Percentiles rank a stretch among this genome's conserved stretches.
Evolutionary conservation across 2,888 invertebrate species (phyloP).

Genomic region (Drosophila neonasuta): DNA sequence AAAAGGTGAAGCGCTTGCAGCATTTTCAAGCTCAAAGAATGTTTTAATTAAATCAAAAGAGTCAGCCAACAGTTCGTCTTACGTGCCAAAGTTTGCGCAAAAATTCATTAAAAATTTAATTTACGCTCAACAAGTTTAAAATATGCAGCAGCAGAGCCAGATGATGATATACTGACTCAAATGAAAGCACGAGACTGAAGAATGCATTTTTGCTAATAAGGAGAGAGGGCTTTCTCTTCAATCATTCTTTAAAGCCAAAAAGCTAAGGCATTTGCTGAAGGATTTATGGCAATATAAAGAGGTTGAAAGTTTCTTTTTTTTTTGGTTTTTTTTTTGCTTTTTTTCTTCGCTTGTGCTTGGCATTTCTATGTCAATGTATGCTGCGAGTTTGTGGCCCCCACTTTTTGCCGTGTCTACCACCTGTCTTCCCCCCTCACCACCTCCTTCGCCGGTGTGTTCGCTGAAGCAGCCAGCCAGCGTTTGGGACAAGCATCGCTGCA

Average conservation of each 20-base stretch:
- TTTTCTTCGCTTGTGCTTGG: constrained; percentile 1
- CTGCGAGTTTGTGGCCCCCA: constrained; percentile 42
- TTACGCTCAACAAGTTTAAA: constrained; percentile 71
- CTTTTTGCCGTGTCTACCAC: background rate
- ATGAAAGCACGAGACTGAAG: constrained; percentile 33
- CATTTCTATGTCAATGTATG: constrained; percentile 70
- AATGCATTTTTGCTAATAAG: constrained; percentile 75
- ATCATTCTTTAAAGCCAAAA: constrained; percentile 12
- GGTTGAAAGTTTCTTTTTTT: constrained; percentile 28
- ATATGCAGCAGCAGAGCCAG: constrained; percentile 38
- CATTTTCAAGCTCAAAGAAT: constrained; percentile 68
- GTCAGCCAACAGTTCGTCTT: constrained; percentile 10
- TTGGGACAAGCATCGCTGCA: constrained; percentile 62
- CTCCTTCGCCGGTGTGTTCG: background rate
- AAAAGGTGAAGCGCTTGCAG: constrained; percentile 37
- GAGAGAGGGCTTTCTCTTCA: background rate
- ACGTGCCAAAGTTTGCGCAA: constrained; percentile 63
- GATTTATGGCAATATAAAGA: constrained; percentile 32
- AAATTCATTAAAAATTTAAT: constrained; percentile 76
- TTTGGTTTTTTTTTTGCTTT: constrained; percentile 16
- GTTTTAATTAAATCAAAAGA: constrained; percentile 77
- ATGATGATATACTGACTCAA: constrained; percentile 17
- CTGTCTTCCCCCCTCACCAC: background rate
- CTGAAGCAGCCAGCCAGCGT: constrained; percentile 17
- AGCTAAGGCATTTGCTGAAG: constrained; percentile 35